Evolutionary conservation across 2,888 invertebrate species (phyloP).

Genomic region (Matsumyia berberina): DNA sequence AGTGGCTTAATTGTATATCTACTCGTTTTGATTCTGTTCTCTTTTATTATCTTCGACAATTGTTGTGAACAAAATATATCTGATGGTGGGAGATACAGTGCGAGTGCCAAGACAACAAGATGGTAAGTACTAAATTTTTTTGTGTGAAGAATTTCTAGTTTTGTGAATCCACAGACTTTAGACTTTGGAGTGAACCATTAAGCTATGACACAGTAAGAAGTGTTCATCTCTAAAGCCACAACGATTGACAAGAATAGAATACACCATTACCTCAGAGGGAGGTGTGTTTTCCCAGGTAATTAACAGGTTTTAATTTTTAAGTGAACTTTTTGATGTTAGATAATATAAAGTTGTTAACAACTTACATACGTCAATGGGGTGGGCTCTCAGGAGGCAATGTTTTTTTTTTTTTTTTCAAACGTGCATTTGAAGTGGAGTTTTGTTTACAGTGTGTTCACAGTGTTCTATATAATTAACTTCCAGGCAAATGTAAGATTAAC

Average conservation of each 20-base stretch:
- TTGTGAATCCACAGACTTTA: conserved; percentile 2
- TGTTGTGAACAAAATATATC: background rate
- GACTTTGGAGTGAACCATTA: conserved; percentile 25
- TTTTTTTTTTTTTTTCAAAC: background rate
- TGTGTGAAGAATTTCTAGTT: background rate
- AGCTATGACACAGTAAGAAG: conserved; percentile 12
- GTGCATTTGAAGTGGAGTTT: too few species aligned
- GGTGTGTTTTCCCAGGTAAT: conserved; percentile 12
- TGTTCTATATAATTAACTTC: too few species aligned
- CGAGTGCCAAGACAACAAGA: background rate
- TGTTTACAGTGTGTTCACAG: too few species aligned
- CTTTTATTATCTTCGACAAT: conserved; percentile 25
- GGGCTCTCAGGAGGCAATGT: background rate
- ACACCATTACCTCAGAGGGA: background rate
- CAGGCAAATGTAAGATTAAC: background rate
- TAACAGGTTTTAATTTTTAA: conserved; percentile 12
- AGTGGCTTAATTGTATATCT: conserved; percentile 11
- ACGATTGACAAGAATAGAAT: conserved; percentile 10
- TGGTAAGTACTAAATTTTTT: conserved; percentile 7
- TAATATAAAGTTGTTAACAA: background rate
- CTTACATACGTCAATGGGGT: conserved; percentile 5
- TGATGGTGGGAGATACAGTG: conserved; percentile 5
- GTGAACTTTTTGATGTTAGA: background rate
- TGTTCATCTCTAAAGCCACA: background rate
- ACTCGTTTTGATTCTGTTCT: background rate